These are phyloP conservation scores for Apamea sordens DNA, from an alignment of 2,888 invertebrate species.

Conservation along the genomic window DNA sequence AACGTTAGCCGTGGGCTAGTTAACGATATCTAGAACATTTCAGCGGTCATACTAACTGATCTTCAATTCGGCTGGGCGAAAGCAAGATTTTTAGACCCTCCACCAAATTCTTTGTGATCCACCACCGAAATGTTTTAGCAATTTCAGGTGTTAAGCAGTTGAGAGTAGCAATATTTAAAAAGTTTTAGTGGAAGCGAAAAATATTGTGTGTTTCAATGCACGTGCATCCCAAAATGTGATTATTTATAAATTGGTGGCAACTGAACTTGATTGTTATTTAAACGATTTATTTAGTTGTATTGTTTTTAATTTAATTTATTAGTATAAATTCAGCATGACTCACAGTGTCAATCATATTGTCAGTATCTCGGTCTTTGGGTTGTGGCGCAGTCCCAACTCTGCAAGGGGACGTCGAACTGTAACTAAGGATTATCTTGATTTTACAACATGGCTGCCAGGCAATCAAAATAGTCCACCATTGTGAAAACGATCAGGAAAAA, in stretches of 20 bases:
- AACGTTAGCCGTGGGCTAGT: conserved; percentile 66
- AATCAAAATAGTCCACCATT: neutral
- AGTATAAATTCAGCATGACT: conserved; percentile 50
- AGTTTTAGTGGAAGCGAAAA: conserved; percentile 18
- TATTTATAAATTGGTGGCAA: conserved; percentile 7
- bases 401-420: conserved; percentile 90
- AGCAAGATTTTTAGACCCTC: conserved; percentile 27
- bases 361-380: conserved; percentile 76
- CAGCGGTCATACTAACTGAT: conserved; percentile 59
- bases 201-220: conserved; percentile 36
- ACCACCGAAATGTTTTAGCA: conserved; percentile 62
- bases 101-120: conserved; percentile 52
- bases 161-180: conserved; percentile 13
- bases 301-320: neutral
- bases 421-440: conserved; percentile 74
- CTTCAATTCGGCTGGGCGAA: conserved; percentile 32
- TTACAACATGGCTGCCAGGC: conserved; percentile 21
- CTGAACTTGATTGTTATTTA: neutral
- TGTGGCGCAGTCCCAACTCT: conserved; percentile 89
- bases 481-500: neutral
- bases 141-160: conserved; percentile 29
- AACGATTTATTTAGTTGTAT: neutral
- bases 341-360: conserved; percentile 73
- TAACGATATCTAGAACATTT: conserved; percentile 67
- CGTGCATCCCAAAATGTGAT: conserved; percentile 29